Percentiles rank a stretch among this genome's conserved stretches.
phyloP scores from a whole-genome alignment of 2,113 vertebrate species.

The Takifugu flavidus region DNA sequence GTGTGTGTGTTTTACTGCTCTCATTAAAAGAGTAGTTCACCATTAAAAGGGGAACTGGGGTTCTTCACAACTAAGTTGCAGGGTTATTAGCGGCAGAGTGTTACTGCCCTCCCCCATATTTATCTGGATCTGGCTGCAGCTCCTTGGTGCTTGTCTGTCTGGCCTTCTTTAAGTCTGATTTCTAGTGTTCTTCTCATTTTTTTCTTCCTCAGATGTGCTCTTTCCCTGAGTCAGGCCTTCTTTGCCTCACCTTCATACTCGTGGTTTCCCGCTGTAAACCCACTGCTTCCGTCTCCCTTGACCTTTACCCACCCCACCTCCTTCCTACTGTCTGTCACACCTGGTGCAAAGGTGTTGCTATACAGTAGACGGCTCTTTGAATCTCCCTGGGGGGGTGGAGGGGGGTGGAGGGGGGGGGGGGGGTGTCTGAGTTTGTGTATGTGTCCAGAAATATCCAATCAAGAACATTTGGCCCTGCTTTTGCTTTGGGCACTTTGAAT shows the following conservation, averaged over 20 bases:
- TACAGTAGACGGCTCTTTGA: slow-evolving; percentile 69
- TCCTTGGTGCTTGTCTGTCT: slow-evolving; percentile 31
- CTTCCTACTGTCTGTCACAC: slow-evolving; percentile 37
- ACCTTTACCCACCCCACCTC: slow-evolving; percentile 6
- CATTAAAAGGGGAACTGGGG: slow-evolving; percentile 60
- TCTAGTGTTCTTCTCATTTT: neutral
- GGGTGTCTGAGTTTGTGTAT: neutral
- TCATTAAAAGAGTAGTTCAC: slow-evolving; percentile 63
- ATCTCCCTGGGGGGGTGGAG: slow-evolving; percentile 30
- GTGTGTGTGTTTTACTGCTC: slow-evolving; percentile 57
- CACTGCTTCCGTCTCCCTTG: slow-evolving; percentile 7
- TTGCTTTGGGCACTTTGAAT: slow-evolving; percentile 28
- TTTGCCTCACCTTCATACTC: neutral
- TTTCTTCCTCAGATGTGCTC: neutral
- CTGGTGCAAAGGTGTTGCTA: slow-evolving; percentile 66
- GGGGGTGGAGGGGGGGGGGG: slow-evolving; percentile 19
- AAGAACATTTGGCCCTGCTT: slow-evolving; percentile 40
- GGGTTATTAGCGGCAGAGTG: slow-evolving; percentile 61
- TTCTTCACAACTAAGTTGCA: slow-evolving; percentile 64
- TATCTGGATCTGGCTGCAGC: slow-evolving; percentile 35
- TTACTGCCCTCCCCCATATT: slow-evolving; percentile 49
- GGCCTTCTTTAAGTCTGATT: slow-evolving; percentile 23
- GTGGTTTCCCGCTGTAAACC: neutral
- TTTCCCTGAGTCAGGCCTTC: neutral
- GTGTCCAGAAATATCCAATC: slow-evolving; percentile 7